These are phyloP conservation scores for Phrynocephalus vlangalii DNA, from an alignment of 2,797 vertebrate species.

Conservation along the genomic window DNA sequence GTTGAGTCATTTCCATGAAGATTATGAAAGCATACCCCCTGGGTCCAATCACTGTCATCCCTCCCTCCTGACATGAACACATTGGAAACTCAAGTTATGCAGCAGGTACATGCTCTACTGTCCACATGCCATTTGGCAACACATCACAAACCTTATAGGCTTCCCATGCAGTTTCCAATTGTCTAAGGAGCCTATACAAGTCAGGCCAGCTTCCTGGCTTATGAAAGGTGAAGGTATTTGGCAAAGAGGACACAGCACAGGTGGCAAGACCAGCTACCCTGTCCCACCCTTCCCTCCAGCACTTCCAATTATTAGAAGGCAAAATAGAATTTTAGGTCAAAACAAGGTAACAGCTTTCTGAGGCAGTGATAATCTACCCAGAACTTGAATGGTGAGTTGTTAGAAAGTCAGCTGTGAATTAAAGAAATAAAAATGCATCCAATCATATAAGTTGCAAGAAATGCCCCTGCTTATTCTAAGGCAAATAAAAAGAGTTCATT, in stretches of 20 bases:
- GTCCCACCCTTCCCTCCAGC: not conserved
- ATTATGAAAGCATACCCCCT: no score
- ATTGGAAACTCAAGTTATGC: not conserved
- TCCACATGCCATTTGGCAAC: no score
- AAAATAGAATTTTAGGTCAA: not conserved
- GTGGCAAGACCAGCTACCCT: not conserved
- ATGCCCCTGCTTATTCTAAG: not conserved
- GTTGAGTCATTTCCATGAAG: no score
- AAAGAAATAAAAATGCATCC: conserved; percentile 2
- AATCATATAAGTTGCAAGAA: not conserved
- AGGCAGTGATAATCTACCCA: not conserved
- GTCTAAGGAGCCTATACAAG: not conserved
- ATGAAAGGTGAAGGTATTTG: not conserved
- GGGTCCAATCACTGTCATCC: not conserved
- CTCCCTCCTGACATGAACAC: not conserved
- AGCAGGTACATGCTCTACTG: not conserved
- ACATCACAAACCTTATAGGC: not conserved
- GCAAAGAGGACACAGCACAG: not conserved
- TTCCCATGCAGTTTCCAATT: not conserved
- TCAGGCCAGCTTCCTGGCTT: not conserved
- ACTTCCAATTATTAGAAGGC: not conserved
- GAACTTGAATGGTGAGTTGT: not conserved
- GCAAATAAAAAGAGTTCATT: not conserved
- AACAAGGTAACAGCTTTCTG: not conserved
- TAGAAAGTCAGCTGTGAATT: not conserved